phyloP scores from a whole-genome alignment of 2,888 invertebrate species.

The Euplexia lucipara region DNA sequence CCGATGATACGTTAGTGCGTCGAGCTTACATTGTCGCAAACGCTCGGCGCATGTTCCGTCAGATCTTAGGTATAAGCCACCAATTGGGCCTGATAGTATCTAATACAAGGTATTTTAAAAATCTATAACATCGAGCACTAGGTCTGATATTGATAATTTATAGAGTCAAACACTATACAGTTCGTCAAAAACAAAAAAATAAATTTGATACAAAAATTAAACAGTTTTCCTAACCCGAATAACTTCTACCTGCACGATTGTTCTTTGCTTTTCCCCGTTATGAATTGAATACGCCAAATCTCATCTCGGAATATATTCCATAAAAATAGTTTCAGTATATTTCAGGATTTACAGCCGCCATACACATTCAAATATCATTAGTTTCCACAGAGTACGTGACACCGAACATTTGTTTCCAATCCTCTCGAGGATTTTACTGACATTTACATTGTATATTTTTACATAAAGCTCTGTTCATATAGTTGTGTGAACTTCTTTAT shows the following conservation, averaged over 20 bases:
- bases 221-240: background rate
- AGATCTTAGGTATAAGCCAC: too few relatives aligned
- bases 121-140: too few relatives aligned
- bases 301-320: conserved; percentile 17
- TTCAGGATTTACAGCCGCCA: conserved; percentile 47
- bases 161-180: too few relatives aligned
- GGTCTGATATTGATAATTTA: too few relatives aligned
- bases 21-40: too few relatives aligned
- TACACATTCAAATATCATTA: conserved; percentile 69
- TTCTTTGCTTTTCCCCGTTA: conserved; percentile 2
- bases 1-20: too few relatives aligned
- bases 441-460: conserved; percentile 63
- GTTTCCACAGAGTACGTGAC: conserved; percentile 66
- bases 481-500: background rate
- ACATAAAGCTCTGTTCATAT: conserved; percentile 39
- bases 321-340: conserved; percentile 49
- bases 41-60: too few relatives aligned
- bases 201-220: too few relatives aligned
- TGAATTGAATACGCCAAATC: conserved; percentile 30
- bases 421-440: conserved; percentile 66
- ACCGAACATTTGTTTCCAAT: conserved; percentile 74
- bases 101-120: too few relatives aligned
- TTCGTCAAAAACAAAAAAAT: too few relatives aligned
- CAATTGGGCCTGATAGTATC: too few relatives aligned
- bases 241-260: background rate